phyloP scores from a whole-genome alignment of 1,140 invertebrate species.

The Orussus abietinus region DNA sequence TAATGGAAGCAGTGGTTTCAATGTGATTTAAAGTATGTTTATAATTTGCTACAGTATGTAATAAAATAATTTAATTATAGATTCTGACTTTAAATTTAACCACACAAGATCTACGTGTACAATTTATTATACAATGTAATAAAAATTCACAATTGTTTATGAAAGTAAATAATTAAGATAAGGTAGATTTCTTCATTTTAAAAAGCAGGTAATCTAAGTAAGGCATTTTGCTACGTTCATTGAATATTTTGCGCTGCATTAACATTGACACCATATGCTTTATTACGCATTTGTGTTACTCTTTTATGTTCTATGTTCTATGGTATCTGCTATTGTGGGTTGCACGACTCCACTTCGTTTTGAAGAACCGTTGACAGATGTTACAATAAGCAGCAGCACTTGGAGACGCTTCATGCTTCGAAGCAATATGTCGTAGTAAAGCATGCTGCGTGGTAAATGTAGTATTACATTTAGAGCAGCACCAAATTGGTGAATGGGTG shows the following conservation, averaged over 20 bases:
- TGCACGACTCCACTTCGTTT: slow-evolving; percentile 38
- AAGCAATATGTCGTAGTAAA: slow-evolving; percentile 30
- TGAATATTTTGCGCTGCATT: no score
- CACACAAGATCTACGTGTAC: no score
- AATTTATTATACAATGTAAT: no score
- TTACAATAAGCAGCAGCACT: slow-evolving; percentile 28
- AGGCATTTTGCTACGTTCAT: no score
- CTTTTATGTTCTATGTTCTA: no score
- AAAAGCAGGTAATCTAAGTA: no score
- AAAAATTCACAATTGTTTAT: no score
- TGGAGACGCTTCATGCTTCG: slow-evolving; percentile 30
- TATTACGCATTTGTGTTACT: no score
- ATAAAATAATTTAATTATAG: slow-evolving; percentile 15
- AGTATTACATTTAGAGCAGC: slow-evolving; percentile 29
- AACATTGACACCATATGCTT: no score
- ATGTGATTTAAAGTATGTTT: slow-evolving; percentile 6
- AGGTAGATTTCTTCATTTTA: no score
- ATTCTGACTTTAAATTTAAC: neutral
- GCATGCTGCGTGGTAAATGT: slow-evolving; percentile 34
- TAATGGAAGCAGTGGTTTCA: neutral
- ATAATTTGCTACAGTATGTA: slow-evolving; percentile 11
- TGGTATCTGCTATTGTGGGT: slow-evolving; percentile 39
- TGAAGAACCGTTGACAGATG: slow-evolving; percentile 32
- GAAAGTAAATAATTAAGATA: no score
- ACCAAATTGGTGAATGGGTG: no score